A percentile compares a stretch with the other conserved stretches of the same genome.
Conservation (phyloP, 2,797 vertebrate species). For the Luscinia luscinia region DNA sequence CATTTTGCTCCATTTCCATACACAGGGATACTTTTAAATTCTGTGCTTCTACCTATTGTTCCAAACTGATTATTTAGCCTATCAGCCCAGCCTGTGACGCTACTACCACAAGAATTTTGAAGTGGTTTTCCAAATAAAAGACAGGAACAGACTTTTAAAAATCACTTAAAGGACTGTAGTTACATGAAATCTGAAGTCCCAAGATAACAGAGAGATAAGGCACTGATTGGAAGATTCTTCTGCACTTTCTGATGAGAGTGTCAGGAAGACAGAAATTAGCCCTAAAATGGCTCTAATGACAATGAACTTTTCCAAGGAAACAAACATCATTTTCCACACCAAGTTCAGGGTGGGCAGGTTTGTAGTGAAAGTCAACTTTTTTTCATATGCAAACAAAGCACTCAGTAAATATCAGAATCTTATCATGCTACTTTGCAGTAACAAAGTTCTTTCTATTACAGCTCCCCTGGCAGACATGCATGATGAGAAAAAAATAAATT, state of each 20-base stretch:
- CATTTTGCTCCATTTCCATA: neutral
- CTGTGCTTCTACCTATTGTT: neutral
- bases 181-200: neutral
- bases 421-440: neutral
- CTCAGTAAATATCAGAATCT: neutral
- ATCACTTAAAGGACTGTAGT: neutral
- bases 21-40: neutral
- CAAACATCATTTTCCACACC: neutral
- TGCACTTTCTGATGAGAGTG: neutral
- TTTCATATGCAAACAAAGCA: neutral
- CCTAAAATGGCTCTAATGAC: neutral
- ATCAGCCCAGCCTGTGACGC: neutral
- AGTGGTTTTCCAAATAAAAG: neutral
- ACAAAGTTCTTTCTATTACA: neutral
- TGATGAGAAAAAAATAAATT: neutral
- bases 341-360: neutral
- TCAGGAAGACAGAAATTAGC: neutral
- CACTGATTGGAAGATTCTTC: neutral
- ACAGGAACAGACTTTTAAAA: neutral
- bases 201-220: neutral
- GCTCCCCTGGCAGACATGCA: neutral
- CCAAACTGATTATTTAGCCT: neutral
- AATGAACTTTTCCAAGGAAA: neutral
- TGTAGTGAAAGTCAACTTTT: neutral
- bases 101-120: neutral